Evolutionary conservation across 2,113 vertebrate genomes (phyloP).

Genomic region (Rallus limicola): DNA sequence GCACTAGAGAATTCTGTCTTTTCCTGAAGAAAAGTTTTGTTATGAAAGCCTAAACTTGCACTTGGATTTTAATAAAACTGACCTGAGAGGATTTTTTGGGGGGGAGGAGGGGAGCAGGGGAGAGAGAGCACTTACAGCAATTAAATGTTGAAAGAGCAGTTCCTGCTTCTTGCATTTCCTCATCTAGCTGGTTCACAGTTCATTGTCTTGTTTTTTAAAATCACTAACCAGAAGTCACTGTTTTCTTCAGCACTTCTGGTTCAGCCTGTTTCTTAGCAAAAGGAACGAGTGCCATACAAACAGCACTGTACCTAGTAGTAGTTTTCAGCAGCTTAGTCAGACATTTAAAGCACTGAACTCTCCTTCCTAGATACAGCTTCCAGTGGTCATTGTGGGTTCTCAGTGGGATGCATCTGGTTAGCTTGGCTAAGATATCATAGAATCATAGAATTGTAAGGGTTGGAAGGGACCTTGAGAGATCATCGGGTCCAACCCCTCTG

Average conservation of each 20-base stretch:
- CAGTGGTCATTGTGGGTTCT: not conserved
- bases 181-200: not conserved
- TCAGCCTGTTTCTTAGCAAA: not conserved
- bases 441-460: too few species aligned
- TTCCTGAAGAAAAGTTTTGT: not conserved
- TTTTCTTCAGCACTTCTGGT: not conserved
- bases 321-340: not conserved
- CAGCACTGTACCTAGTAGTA: not conserved
- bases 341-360: not conserved
- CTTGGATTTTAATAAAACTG: not conserved
- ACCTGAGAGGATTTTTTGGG: not conserved
- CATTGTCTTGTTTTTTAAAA: not conserved
- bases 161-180: not conserved
- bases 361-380: not conserved
- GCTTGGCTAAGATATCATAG: not conserved
- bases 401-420: not conserved
- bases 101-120: too few species aligned
- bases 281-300: not conserved
- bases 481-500: too few species aligned
- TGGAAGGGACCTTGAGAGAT: too few species aligned
- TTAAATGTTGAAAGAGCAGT: conserved; percentile 8
- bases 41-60: not conserved
- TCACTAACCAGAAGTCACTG: not conserved
- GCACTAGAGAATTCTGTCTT: not conserved
- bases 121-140: not conserved